A percentile compares a stretch with the other conserved stretches of the same genome.
These are phyloP conservation scores for Xyrichtys novacula DNA, from an alignment of 2,797 vertebrate genomes.

Conservation along the genomic window DNA sequence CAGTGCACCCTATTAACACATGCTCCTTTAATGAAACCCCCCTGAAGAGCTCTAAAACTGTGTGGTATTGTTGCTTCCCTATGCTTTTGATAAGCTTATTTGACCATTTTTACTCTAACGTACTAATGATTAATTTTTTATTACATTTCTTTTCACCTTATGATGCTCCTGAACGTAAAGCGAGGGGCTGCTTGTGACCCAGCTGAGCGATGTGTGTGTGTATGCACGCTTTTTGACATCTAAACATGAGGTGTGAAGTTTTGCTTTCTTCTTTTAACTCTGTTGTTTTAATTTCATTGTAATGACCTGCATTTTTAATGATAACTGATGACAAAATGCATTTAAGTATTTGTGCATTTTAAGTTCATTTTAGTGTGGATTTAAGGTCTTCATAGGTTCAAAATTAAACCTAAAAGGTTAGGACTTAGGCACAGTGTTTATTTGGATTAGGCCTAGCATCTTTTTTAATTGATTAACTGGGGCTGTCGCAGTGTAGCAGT, in stretches of 20 bases:
- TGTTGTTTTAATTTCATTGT: neutral
- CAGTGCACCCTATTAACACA: conserved; percentile 35
- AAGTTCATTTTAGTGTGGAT: neutral
- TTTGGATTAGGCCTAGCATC: too few species aligned
- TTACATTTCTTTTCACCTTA: conserved; percentile 31
- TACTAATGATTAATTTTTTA: conserved; percentile 52
- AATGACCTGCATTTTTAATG: neutral
- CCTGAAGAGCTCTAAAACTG: neutral
- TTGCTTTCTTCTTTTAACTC: neutral
- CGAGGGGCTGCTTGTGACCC: conserved; percentile 29
- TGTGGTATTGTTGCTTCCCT: neutral
- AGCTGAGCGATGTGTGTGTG: conserved; percentile 34
- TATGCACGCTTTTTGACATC: conserved; percentile 24
- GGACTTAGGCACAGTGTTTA: too few species aligned
- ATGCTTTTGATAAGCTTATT: neutral
- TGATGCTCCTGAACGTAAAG: conserved; percentile 37
- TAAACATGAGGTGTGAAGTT: conserved; percentile 46
- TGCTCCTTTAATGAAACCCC: neutral
- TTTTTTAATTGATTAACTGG: too few species aligned
- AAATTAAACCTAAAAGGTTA: too few species aligned
- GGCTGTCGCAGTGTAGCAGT: too few species aligned
- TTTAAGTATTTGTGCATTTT: neutral
- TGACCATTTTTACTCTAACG: conserved; percentile 31
- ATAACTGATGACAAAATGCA: neutral
- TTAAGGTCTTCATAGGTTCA: too few species aligned